Conservation (phyloP, 2,797 vertebrate genomes). For the Meriones psammophilus region DNA sequence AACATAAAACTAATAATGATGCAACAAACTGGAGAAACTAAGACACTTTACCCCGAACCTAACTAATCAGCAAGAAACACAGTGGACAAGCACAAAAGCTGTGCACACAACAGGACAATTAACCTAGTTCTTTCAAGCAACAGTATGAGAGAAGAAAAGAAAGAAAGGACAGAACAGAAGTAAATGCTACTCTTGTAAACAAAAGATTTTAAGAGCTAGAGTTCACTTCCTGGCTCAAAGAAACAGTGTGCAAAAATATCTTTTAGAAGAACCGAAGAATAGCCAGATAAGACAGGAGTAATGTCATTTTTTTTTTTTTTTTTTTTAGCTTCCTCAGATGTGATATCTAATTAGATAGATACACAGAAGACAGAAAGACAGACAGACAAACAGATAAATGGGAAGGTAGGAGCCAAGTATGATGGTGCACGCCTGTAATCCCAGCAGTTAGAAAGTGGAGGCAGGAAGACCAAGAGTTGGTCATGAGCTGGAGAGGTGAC, state of each 20-base stretch:
- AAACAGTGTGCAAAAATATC: not conserved
- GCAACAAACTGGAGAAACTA: not conserved
- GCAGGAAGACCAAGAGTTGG: not conserved
- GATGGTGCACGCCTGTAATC: not conserved
- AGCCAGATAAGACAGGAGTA: not conserved
- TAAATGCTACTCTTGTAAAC: not conserved
- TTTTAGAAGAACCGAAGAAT: not conserved
- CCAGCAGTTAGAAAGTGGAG: not conserved
- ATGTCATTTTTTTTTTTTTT: not conserved
- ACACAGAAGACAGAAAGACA: not conserved
- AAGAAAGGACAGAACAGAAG: not conserved
- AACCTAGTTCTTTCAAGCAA: not conserved
- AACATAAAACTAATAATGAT: not conserved
- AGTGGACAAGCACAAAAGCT: not conserved
- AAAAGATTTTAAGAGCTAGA: slow-evolving; percentile 9
- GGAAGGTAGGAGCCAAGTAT: not conserved
- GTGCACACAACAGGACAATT: not conserved
- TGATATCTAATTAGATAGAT: not conserved
- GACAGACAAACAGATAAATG: not conserved
- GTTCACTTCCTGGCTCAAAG: slow-evolving; percentile 12
- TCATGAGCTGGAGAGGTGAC: not conserved
- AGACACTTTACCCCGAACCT: not conserved
- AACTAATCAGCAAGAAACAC: not conserved
- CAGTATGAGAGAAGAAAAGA: no score
- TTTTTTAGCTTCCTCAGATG: not conserved